Percentiles rank a stretch among this genome's conserved stretches.
phyloP scores from a whole-genome alignment of 2,797 vertebrate genomes.

The Iguana delicatissima region DNA sequence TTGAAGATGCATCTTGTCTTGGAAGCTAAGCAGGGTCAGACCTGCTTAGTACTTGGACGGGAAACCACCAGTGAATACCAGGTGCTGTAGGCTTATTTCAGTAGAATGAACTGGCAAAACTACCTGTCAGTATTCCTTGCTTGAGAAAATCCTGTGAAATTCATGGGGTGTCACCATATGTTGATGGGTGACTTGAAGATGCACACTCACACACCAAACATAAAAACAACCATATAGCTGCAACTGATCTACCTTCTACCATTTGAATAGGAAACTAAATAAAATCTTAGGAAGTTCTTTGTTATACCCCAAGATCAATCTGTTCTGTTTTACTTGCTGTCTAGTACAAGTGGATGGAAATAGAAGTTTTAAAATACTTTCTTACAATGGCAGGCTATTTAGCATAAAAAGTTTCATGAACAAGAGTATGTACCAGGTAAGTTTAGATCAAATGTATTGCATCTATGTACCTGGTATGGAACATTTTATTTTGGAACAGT shows the following conservation, averaged over 20 bases:
- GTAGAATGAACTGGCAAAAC: too few species aligned
- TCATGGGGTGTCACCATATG: too few species aligned
- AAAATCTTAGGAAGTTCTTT: not conserved
- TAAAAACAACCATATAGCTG: not conserved
- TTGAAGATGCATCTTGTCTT: not conserved
- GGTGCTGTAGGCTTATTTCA: too few species aligned
- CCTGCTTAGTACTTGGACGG: too few species aligned
- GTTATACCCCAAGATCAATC: not conserved
- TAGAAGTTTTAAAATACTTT: not conserved
- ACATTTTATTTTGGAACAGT: not conserved
- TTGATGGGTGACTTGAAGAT: too few species aligned
- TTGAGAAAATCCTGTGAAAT: too few species aligned
- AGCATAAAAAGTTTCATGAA: not conserved
- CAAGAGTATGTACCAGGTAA: not conserved
- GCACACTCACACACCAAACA: not conserved
- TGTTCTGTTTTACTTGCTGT: not conserved
- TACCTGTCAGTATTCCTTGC: too few species aligned
- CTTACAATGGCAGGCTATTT: not conserved
- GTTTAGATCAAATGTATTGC: not conserved
- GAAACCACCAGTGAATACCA: too few species aligned
- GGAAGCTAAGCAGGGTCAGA: too few species aligned
- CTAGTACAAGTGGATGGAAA: too few species aligned
- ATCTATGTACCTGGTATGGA: not conserved
- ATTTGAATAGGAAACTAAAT: not conserved
- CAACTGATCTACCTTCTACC: not conserved